Conservation (phyloP, 2,888 invertebrate genomes). For the Zygogramma bicolorata region DNA sequence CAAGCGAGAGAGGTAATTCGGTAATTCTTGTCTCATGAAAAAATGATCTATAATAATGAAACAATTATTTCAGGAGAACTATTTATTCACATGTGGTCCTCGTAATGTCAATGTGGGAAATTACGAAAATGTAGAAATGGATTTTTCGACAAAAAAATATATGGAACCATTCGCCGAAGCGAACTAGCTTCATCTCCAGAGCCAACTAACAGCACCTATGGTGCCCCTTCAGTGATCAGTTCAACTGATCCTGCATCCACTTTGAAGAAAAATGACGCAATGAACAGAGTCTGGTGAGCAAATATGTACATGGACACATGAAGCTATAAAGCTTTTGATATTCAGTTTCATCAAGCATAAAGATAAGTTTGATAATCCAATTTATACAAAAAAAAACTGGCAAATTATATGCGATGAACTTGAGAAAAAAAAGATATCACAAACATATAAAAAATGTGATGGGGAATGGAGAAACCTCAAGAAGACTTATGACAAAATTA, state of each 20-base stretch:
- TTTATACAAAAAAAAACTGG: neutral
- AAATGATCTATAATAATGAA: too few species aligned
- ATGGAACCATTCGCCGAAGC: neutral
- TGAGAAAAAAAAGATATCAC: neutral
- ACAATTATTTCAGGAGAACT: too few species aligned
- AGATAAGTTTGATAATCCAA: neutral
- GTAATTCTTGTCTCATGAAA: too few species aligned
- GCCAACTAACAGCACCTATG: neutral
- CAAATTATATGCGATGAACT: neutral
- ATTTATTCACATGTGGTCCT: too few species aligned
- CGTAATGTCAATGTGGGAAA: too few species aligned
- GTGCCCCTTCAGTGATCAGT: neutral
- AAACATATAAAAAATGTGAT: conserved; percentile 1
- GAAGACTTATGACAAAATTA: neutral
- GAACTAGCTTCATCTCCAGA: neutral
- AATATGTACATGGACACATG: neutral
- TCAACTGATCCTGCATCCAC: neutral
- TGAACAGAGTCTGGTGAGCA: neutral
- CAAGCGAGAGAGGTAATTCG: too few species aligned
- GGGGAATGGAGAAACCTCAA: neutral
- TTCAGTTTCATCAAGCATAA: neutral
- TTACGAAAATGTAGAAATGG: neutral
- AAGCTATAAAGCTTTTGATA: neutral
- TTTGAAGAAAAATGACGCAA: neutral
- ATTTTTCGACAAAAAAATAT: neutral